Evolutionary conservation across 2,797 vertebrate genomes (phyloP).

Genomic region (Amphiprion clarkii): DNA sequence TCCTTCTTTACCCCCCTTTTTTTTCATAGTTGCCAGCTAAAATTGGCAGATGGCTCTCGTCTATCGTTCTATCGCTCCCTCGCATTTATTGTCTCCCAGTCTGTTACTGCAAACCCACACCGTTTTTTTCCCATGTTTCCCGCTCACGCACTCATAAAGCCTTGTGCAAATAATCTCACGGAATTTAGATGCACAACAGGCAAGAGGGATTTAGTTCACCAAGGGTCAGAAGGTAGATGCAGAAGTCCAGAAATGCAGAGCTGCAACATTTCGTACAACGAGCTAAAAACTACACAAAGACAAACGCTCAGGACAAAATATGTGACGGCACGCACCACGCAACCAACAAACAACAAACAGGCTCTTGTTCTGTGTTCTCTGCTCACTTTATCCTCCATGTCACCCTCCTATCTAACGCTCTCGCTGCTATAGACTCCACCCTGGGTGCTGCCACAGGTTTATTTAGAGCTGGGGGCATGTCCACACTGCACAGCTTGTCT

Average conservation of each 20-base stretch:
- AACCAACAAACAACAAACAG: constrained; percentile 49
- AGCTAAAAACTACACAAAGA: constrained; percentile 26
- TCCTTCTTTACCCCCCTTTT: constrained; percentile 26
- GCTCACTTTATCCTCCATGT: constrained; percentile 33
- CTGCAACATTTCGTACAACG: constrained; percentile 8
- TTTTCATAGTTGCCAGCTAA: constrained; percentile 35
- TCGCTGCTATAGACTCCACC: constrained; percentile 50
- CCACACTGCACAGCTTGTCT: constrained; percentile 77
- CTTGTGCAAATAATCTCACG: constrained; percentile 30
- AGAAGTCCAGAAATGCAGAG: constrained; percentile 13
- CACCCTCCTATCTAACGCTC: constrained; percentile 24
- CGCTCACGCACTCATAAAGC: constrained; percentile 26
- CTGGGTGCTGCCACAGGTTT: constrained; percentile 77
- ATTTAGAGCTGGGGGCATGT: constrained; percentile 71
- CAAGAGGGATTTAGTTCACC: constrained; percentile 17
- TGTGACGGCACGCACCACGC: constrained; percentile 49
- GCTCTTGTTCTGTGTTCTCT: constrained; percentile 31
- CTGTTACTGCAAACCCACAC: constrained; percentile 29
- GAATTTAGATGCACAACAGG: constrained; percentile 33
- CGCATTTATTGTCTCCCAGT: constrained; percentile 48
- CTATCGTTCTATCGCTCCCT: constrained; percentile 37
- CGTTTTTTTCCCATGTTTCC: constrained; percentile 7
- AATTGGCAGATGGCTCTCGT: constrained; percentile 67
- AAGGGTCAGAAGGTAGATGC: constrained; percentile 22
- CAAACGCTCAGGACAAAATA: constrained; percentile 44